Conservation (phyloP, 2,888 invertebrate species). For the Barypeithes pellucidus region DNA sequence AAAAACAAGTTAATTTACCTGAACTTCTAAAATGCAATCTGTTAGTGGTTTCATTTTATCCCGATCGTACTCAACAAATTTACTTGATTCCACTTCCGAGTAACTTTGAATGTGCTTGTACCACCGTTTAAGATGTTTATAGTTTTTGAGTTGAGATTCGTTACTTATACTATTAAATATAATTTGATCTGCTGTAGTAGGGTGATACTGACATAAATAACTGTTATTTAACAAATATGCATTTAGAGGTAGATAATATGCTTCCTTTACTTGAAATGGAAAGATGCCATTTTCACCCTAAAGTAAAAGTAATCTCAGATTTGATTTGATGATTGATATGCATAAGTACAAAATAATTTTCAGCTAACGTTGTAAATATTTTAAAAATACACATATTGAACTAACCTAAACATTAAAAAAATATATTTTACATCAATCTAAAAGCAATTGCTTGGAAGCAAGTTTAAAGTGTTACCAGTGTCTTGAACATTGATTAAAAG, state of each 20-base stretch:
- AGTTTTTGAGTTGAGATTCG: constrained; percentile 23
- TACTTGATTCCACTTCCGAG: constrained; percentile 71
- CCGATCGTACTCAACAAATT: constrained; percentile 69
- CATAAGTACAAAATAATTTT: too few species aligned
- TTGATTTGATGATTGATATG: too few species aligned
- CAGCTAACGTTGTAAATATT: too few species aligned
- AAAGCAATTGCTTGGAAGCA: too few species aligned
- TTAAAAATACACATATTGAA: too few species aligned
- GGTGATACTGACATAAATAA: constrained; percentile 75
- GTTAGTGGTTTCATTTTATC: constrained; percentile 68
- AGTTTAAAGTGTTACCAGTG: too few species aligned
- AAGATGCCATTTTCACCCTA: constrained; percentile 55
- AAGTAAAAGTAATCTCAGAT: constrained; percentile 28
- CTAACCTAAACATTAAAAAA: too few species aligned
- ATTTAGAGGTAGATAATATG: constrained; percentile 62
- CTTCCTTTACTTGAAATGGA: constrained; percentile 49
- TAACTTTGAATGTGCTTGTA: constrained; percentile 77
- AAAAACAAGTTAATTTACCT: constrained; percentile 62
- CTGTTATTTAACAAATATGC: constrained; percentile 73
- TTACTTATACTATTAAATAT: constrained; percentile 59
- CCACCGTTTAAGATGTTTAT: constrained; percentile 74
- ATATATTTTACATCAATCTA: too few species aligned
- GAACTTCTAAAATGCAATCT: constrained; percentile 59
- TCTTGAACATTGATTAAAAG: too few species aligned
- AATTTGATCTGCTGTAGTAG: constrained; percentile 73